phyloP scores from a whole-genome alignment of 1,140 invertebrate species.

The Apis dorsata region DNA sequence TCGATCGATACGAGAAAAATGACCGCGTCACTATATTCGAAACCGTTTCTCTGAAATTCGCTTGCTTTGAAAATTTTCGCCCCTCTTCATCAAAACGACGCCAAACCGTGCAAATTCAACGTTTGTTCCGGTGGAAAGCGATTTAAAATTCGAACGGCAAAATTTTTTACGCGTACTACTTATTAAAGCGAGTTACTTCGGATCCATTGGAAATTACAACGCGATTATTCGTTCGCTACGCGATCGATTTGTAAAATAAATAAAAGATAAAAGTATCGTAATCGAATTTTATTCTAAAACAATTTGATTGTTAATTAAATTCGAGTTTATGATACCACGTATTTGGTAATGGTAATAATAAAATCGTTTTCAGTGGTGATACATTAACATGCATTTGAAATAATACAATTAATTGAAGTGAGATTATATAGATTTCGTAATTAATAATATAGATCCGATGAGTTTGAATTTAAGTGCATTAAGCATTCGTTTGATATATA shows the following conservation, averaged over 20 bases:
- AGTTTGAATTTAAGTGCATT: too few species aligned
- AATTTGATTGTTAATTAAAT: too few species aligned
- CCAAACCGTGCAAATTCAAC: neutral
- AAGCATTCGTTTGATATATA: too few species aligned
- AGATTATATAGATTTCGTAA: neutral
- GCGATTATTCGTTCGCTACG: too few species aligned
- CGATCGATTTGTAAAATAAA: neutral
- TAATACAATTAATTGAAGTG: neutral
- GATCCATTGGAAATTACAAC: neutral
- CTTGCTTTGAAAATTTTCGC: neutral
- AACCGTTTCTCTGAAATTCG: neutral
- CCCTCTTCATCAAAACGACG: neutral
- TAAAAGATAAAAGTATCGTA: too few species aligned
- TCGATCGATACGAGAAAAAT: constrained; percentile 21
- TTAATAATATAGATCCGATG: neutral
- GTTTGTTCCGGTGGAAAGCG: too few species aligned
- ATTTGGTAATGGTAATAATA: too few species aligned
- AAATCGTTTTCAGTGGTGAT: neutral
- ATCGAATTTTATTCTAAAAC: too few species aligned
- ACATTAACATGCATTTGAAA: neutral
- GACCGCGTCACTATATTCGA: neutral
- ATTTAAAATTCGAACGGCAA: too few species aligned
- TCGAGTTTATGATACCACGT: too few species aligned
- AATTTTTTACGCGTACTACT: too few species aligned
- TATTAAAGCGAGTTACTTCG: neutral